Evolutionary conservation across 2,797 vertebrate genomes (phyloP).

Genomic region (Capromys pilorides): DNA sequence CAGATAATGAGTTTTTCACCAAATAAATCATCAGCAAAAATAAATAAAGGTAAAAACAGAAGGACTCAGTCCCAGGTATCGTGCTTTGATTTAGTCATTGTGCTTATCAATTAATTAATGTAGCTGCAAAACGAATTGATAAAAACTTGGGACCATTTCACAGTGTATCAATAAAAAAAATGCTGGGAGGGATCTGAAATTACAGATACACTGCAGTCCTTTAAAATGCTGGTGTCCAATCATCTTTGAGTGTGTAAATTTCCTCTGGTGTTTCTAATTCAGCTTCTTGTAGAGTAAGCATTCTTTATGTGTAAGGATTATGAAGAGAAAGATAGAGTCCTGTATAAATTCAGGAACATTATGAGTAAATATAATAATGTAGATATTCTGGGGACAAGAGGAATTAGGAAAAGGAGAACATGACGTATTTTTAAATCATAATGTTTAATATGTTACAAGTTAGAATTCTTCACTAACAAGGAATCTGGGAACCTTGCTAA

Average conservation of each 20-base stretch:
- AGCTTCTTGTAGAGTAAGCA: background rate
- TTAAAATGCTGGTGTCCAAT: background rate
- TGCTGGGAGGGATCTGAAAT: constrained; percentile 16
- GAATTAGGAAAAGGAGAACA: background rate
- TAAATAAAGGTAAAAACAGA: constrained; percentile 64
- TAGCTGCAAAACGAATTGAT: constrained; percentile 47
- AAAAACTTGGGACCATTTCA: constrained; percentile 38
- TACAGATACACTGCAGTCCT: background rate
- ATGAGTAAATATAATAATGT: constrained; percentile 60
- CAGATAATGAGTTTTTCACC: constrained; percentile 72
- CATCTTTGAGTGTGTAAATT: background rate
- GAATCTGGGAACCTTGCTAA: background rate
- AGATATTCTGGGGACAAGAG: constrained; percentile 19
- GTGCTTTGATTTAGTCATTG: constrained; percentile 51
- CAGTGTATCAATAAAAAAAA: background rate
- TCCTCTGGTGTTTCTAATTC: background rate
- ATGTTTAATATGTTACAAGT: background rate
- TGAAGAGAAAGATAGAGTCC: background rate
- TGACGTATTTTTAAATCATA: constrained; percentile 28
- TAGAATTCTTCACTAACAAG: constrained; percentile 14
- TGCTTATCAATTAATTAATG: constrained; percentile 65
- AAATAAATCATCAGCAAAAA: constrained; percentile 56
- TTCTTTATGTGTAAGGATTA: constrained; percentile 21
- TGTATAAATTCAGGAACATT: constrained; percentile 35
- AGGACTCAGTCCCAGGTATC: background rate